Base-by-base conservation (phyloP, 2,113 vertebrate genomes). In the Hemiscyllium ocellatum region DNA sequence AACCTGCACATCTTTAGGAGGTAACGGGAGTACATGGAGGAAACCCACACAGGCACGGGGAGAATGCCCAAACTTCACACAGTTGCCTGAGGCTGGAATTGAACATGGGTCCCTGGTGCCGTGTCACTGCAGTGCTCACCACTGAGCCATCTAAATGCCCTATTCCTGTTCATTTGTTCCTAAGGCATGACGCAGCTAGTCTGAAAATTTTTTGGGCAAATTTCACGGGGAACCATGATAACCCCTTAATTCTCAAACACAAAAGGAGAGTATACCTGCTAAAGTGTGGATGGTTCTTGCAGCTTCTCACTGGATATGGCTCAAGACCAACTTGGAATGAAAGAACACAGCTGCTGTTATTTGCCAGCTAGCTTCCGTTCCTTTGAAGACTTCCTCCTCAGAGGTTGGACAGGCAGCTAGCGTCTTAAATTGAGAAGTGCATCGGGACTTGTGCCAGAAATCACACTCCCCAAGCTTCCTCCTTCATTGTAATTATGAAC, bases 301-400 rank as follows among this genome's bases (percentile, higher is more conserved):
- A 90, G 87, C 87, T 2, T 29, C 29, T 90, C 87, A 50, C 3
- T 33, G 26, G 22, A 90, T 90, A 3, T 90, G 87, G 87, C 50
- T 90, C 52, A 5, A 61, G 22, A 52, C 2, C 15, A 5, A 90
- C 24, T 61, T n/a, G 26, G 52, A 90, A 61, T 90, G 87, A 90
- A 90, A 61, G 87, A 22, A n/a, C 33, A 90, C 87, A 90, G 52
- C 87, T 90, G 87, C 87, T 12, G 52, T 90, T 90, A 50, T 90
- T 90, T 90, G 50, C 50, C 86, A 52, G 56, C 26, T 6, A 29
- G 56, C 50, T 61, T 90, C 56, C 87, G 50, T 4, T 65, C 29
- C 87, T 86, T 86, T 52, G 56, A 65, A 33, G 50, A 26, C 87
- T 90, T 90, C 4, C 50, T 90, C 87, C 52, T 20, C 20, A 19